Evolutionary conservation across 1,140 invertebrate genomes (phyloP).

Genomic region (Linepithema humile): DNA sequence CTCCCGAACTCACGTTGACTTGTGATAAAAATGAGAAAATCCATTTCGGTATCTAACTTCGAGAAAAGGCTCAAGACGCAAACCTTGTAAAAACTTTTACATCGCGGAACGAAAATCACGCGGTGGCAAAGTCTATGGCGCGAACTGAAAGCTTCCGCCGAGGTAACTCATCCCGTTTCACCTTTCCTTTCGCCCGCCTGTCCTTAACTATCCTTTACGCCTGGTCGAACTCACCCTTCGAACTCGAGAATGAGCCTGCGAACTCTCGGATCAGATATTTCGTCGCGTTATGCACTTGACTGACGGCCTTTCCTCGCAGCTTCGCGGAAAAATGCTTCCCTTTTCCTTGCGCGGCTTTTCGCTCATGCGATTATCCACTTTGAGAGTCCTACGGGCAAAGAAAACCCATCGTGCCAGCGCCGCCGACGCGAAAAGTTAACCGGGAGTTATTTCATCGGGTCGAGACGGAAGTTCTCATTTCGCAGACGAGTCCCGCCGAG

Average conservation of each 20-base stretch:
- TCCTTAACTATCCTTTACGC: constrained; percentile 68
- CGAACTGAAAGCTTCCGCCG: constrained; percentile 50
- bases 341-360: not conserved
- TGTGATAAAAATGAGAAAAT: constrained; percentile 50
- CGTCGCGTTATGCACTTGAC: constrained; percentile 67
- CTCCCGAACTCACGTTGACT: too few species aligned
- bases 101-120: constrained; percentile 71
- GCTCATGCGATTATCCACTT: constrained; percentile 55
- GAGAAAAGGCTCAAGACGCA: constrained; percentile 63
- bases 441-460: constrained; percentile 49
- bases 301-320: constrained; percentile 26
- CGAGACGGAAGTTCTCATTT: constrained; percentile 34
- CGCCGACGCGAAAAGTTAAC: constrained; percentile 38
- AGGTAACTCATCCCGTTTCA: constrained; percentile 63
- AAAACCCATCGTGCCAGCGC: constrained; percentile 7
- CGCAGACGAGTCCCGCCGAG: not conserved
- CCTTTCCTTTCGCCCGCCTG: constrained; percentile 52
- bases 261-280: constrained; percentile 70
- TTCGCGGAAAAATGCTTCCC: constrained; percentile 15
- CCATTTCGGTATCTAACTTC: constrained; percentile 63
- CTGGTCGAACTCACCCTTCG: constrained; percentile 53
- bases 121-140: constrained; percentile 13
- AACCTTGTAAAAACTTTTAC: constrained; percentile 76
- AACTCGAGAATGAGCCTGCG: constrained; percentile 66
- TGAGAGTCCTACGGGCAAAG: constrained; percentile 23